Base-by-base conservation (phyloP, 2,888 invertebrate genomes). In the Rhingia campestris region DNA sequence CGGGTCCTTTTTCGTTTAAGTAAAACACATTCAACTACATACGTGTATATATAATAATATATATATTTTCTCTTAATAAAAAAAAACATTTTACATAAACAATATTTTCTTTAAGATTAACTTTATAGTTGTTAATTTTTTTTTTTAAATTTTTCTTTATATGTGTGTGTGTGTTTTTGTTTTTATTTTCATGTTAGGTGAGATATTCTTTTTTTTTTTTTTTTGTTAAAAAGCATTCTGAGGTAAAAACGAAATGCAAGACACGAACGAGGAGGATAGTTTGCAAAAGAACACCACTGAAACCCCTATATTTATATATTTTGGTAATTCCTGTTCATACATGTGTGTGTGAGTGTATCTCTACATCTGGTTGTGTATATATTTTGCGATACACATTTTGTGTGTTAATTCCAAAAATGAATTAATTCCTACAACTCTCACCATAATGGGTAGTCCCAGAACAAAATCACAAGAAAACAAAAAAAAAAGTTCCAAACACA, bases 21-120 rank as follows among this genome's bases (percentile, higher is more conserved):
- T 1, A 6, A 41, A 41, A 66, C 43, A 67, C 58, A 22, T 45
- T 39, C 14, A 49, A 12, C 4, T 66, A 51, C 45, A 37, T 73
- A 54, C 39, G 64, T 69, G 69, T 81, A 69, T 74, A 79, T 79
- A 75, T 64, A 64, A 70, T 69, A 22, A 22, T 22, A 22, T 22
- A 84, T 82, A 79, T 84, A 84, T 84, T 82, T 49, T 84, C 84
- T 84, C 64, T 84, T 64, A 80, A 84, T 80, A 84, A 84, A 84
- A 84, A 84, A 84, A 74, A 84, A 84, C 84, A 84, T 84, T 79
- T 80, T 69, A 84, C 84, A 84, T 74, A 79, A 77, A 79, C 69
- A 77, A 61, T 72, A 32, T 53, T 41, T 59, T 41, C 41, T 33
- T 37, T 22, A 22, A 22, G 22, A 22, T 22, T 22, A 22, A 2